A percentile compares a stretch with the other conserved stretches of the same genome.
These are phyloP conservation scores for Rynchops niger DNA, from an alignment of 2,113 vertebrate genomes.

Conservation along the genomic window DNA sequence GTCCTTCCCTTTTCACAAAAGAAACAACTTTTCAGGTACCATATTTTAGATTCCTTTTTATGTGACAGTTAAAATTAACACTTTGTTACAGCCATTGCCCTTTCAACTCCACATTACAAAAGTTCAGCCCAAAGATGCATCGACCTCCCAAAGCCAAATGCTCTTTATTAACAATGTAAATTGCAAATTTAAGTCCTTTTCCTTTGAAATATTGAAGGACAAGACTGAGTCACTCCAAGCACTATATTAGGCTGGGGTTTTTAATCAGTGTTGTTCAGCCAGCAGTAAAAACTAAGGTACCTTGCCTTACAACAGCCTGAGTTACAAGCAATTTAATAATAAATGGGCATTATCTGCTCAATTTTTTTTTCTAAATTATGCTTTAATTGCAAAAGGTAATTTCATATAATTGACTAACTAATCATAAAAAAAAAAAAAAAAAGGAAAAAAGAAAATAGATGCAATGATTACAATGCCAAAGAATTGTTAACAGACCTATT, in stretches of 20 bases:
- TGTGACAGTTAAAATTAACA: slow-evolving; percentile 30
- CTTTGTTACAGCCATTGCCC: slow-evolving; percentile 1
- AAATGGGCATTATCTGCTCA: slow-evolving; percentile 26
- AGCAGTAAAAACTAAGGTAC: background rate
- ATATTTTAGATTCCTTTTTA: slow-evolving; percentile 37
- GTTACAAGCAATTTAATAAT: slow-evolving; percentile 25
- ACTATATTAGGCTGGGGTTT: background rate
- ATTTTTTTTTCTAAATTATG: slow-evolving; percentile 48
- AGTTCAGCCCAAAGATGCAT: slow-evolving; percentile 1
- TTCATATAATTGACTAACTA: slow-evolving; percentile 57
- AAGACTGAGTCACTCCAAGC: background rate
- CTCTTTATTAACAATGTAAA: slow-evolving; percentile 22
- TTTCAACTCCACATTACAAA: background rate
- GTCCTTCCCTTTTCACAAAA: slow-evolving; percentile 28
- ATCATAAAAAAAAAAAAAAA: slow-evolving; percentile 40
- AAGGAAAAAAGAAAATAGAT: slow-evolving; percentile 6
- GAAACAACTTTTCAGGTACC: slow-evolving; percentile 1
- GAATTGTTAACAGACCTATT: background rate
- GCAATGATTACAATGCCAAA: background rate
- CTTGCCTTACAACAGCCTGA: background rate
- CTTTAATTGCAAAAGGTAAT: slow-evolving; percentile 61
- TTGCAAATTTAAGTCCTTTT: background rate
- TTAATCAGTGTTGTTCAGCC: background rate
- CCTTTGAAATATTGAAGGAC: slow-evolving; percentile 20
- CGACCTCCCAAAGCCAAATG: background rate